These are phyloP conservation scores for Otis tarda DNA, from an alignment of 2,113 vertebrate genomes.

Conservation along the genomic window DNA sequence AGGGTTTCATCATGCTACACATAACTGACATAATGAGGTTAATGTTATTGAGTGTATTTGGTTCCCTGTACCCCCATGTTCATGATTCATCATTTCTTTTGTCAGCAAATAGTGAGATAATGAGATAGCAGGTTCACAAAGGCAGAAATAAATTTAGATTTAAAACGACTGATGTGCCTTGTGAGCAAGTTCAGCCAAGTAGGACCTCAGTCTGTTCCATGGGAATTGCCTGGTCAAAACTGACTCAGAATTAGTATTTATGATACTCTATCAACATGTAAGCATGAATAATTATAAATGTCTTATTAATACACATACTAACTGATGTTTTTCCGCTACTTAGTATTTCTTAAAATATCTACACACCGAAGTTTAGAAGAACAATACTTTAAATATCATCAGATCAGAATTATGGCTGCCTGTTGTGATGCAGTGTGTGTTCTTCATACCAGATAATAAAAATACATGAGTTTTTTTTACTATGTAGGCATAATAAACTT, in stretches of 20 bases:
- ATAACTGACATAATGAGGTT: constrained; percentile 44
- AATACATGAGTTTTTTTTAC: not conserved
- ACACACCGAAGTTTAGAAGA: not conserved
- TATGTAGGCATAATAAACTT: not conserved
- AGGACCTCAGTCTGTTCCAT: not conserved
- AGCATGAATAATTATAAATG: not conserved
- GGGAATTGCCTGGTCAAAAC: constrained; percentile 54
- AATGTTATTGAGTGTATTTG: constrained; percentile 34
- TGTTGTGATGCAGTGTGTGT: not conserved
- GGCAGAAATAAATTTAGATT: constrained; percentile 23
- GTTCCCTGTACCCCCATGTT: not conserved
- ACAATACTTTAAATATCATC: not conserved
- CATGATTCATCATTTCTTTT: constrained; percentile 54
- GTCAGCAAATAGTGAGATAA: constrained; percentile 60
- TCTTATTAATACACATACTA: not conserved
- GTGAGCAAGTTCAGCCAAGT: constrained; percentile 35
- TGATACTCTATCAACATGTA: constrained; percentile 12
- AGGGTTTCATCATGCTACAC: not conserved
- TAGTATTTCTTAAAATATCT: not conserved
- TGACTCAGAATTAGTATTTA: constrained; percentile 57
- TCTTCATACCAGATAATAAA: not conserved
- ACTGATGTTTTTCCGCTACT: not conserved
- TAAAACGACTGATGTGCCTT: not conserved
- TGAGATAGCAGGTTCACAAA: constrained; percentile 48
- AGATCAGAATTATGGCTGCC: not conserved